Conservation (phyloP, 37 sponge, comb jelly and placozoan genomes). For the Mnemiopsis leidyi region DNA sequence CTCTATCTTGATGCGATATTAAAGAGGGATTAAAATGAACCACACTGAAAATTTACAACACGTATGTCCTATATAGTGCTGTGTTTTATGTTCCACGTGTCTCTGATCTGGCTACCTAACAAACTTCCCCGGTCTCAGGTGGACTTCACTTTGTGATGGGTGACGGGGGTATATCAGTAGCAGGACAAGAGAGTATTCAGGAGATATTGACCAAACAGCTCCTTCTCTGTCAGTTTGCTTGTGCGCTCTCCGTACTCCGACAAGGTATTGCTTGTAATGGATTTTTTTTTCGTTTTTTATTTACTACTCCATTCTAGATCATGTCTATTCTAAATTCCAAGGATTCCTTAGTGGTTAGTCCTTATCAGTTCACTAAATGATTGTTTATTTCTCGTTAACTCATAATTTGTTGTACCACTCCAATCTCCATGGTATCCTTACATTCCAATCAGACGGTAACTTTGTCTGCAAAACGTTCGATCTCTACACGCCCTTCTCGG, state of each 20-base stretch:
- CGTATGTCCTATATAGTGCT: too few relatives aligned
- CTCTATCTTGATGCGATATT: too few relatives aligned
- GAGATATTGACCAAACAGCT: slow-evolving; percentile 90
- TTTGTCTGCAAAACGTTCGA: slow-evolving; percentile 96
- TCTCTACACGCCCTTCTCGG: slow-evolving; percentile 90
- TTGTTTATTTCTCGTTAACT: too few relatives aligned
- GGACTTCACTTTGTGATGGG: slow-evolving; percentile 98
- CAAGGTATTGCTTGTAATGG: slow-evolving; percentile 71
- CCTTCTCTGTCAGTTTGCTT: slow-evolving; percentile 89
- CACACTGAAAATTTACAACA: too few relatives aligned
- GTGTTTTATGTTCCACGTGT: background rate
- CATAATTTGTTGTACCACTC: too few relatives aligned
- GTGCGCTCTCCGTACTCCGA: slow-evolving; percentile 83
- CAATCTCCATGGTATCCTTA: too few relatives aligned
- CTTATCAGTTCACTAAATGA: too few relatives aligned
- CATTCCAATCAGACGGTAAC: slow-evolving; percentile 75
- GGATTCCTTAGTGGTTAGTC: too few relatives aligned
- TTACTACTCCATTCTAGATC: too few relatives aligned
- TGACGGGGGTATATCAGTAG: slow-evolving; percentile 95
- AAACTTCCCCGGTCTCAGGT: background rate
- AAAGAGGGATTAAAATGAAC: too few relatives aligned
- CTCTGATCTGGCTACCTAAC: background rate
- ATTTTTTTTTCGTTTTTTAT: too few relatives aligned
- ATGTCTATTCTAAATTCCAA: too few relatives aligned
- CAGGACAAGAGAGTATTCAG: slow-evolving; percentile 93